Conservation (phyloP, 2,888 invertebrate genomes). For the Eilema caniola region DNA sequence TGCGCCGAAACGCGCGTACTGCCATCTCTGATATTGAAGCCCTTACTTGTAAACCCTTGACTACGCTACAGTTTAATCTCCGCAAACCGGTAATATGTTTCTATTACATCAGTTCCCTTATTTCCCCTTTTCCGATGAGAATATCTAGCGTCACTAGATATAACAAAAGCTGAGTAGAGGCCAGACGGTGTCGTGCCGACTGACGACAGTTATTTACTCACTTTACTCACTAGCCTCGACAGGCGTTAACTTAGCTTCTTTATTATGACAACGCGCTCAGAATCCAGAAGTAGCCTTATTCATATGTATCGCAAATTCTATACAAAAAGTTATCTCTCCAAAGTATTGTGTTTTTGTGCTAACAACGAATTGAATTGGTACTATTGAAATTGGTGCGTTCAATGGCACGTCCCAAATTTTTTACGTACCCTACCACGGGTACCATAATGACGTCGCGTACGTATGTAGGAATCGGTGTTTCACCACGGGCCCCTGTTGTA, state of each 20-base stretch:
- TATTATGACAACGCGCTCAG: not conserved
- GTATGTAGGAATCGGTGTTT: too few relatives aligned
- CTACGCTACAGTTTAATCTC: not conserved
- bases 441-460: too few relatives aligned
- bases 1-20: too few relatives aligned
- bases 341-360: not conserved
- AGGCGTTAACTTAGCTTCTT: constrained; percentile 1
- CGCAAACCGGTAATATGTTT: constrained; percentile 2
- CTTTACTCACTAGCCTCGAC: not conserved
- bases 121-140: not conserved
- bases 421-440: too few relatives aligned
- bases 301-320: not conserved
- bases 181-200: not conserved
- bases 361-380: not conserved
- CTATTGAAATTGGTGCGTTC: not conserved
- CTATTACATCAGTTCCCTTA: not conserved
- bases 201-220: constrained; percentile 4
- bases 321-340: too few relatives aligned
- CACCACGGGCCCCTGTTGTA: too few relatives aligned
- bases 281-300: not conserved
- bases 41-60: not conserved
- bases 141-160: not conserved
- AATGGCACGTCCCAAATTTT: not conserved
- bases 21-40: too few relatives aligned
- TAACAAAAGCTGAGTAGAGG: not conserved